Evolutionary conservation across 2,888 invertebrate genomes (phyloP).

Genomic region (Iselma pallidipennis): DNA sequence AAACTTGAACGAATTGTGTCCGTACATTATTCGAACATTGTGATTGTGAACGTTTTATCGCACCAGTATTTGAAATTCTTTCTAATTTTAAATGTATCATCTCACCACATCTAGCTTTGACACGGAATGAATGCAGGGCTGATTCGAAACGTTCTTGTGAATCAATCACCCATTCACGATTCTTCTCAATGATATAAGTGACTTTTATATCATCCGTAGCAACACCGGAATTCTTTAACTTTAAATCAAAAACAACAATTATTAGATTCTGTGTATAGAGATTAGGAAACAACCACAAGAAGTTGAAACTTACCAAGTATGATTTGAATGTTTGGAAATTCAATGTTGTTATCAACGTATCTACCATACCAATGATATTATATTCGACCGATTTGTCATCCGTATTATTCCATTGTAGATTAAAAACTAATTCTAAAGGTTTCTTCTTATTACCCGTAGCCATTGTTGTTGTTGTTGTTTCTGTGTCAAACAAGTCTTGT

Average conservation of each 20-base stretch:
- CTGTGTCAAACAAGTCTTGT: not conserved
- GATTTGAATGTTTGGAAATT: slow-evolving; percentile 56
- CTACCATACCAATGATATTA: slow-evolving; percentile 55
- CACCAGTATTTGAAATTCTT: slow-evolving; percentile 33
- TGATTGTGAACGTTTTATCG: slow-evolving; percentile 9
- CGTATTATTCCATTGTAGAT: slow-evolving; percentile 53
- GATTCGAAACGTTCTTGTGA: slow-evolving; percentile 55
- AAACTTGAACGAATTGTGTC: slow-evolving; percentile 38
- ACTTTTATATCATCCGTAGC: slow-evolving; percentile 52
- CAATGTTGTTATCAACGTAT: slow-evolving; percentile 53
- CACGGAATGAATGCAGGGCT: slow-evolving; percentile 52
- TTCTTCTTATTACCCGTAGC: slow-evolving; percentile 33
- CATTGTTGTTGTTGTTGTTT: slow-evolving; percentile 15
- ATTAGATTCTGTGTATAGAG: slow-evolving; percentile 7
- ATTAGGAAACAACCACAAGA: not conserved
- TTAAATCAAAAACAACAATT: not conserved
- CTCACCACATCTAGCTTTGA: slow-evolving; percentile 50
- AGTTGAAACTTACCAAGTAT: slow-evolving; percentile 52
- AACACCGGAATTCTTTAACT: slow-evolving; percentile 56
- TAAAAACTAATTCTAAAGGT: slow-evolving; percentile 54
- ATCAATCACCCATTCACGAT: slow-evolving; percentile 54
- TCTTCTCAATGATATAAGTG: slow-evolving; percentile 53
- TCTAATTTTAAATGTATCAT: slow-evolving; percentile 51
- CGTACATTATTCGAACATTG: slow-evolving; percentile 40
- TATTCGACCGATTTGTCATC: slow-evolving; percentile 41